Conservation (phyloP, 2,888 invertebrate genomes). For the Lucinisca nassula region DNA sequence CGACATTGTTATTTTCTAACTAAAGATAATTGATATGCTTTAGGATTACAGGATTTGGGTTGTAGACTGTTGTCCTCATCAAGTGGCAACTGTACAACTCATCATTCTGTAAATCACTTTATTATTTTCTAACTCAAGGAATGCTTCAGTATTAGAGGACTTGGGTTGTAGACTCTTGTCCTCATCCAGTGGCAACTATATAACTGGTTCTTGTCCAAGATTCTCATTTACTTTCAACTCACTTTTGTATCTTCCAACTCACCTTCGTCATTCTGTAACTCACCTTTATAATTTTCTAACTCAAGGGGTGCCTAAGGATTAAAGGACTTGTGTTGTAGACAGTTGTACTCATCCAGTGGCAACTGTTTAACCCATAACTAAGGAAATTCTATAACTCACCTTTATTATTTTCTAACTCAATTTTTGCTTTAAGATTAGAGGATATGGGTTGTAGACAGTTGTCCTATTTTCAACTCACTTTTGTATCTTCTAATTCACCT, state of each 20-base stretch:
- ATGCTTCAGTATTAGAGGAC: constrained; percentile 91
- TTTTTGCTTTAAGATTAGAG: constrained; percentile 92
- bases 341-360: constrained; percentile 98
- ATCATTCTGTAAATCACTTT: background rate
- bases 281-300: constrained; percentile 92
- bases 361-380: constrained; percentile 85
- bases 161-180: constrained; percentile 98
- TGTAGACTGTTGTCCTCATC: constrained; percentile 99
- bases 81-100: no score
- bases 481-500: no score
- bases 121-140: constrained; percentile 82
- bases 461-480: constrained; percentile 97
- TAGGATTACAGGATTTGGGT: constrained; percentile 93
- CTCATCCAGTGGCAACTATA: constrained; percentile 94
- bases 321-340: constrained; percentile 96
- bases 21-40: constrained; percentile 95
- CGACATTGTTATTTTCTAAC: constrained; percentile 92
- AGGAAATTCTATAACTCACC: no score
- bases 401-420: constrained; percentile 95
- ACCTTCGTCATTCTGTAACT: background rate
- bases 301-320: constrained; percentile 94
- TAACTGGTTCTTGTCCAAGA: background rate
- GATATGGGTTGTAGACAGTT: constrained; percentile 97
- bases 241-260: no score
- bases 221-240: no score